Conservation (phyloP, 2,113 vertebrate genomes). For the Muntiacus muntjak region DNA sequence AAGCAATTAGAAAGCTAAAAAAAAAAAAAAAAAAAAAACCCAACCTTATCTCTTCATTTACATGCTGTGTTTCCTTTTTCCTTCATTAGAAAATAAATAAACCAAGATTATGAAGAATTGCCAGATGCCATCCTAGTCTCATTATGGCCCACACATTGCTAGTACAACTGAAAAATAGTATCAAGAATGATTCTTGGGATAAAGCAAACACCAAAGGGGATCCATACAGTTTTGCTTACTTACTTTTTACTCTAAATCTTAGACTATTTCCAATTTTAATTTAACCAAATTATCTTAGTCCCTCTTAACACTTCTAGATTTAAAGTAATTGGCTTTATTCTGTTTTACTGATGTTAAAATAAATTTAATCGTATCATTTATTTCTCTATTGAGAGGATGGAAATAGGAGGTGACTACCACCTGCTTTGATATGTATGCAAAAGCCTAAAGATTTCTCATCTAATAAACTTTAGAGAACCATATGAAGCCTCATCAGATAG, state of each 20-base stretch:
- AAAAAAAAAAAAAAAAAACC: background rate
- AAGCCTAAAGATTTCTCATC: background rate
- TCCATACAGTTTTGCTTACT: background rate
- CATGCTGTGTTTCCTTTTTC: background rate
- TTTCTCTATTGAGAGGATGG: background rate
- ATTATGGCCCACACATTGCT: background rate
- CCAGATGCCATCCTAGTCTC: background rate
- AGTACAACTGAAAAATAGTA: background rate
- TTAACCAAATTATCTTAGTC: background rate
- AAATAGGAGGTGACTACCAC: background rate
- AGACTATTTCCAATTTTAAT: background rate
- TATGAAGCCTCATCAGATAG: background rate
- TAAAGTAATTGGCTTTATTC: background rate
- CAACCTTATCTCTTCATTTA: background rate
- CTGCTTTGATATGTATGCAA: background rate
- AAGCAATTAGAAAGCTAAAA: background rate
- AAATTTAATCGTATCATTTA: background rate
- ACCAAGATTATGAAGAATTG: background rate
- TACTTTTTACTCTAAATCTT: background rate
- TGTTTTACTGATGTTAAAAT: background rate
- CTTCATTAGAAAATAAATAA: background rate
- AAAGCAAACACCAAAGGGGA: background rate
- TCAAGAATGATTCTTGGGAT: background rate
- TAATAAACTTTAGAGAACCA: background rate
- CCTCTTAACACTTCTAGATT: background rate